Evolutionary conservation across 2,888 invertebrate species (phyloP), one percentile per base, ranked within the genome.

Genomic region (Nysson spinosus): DNA sequence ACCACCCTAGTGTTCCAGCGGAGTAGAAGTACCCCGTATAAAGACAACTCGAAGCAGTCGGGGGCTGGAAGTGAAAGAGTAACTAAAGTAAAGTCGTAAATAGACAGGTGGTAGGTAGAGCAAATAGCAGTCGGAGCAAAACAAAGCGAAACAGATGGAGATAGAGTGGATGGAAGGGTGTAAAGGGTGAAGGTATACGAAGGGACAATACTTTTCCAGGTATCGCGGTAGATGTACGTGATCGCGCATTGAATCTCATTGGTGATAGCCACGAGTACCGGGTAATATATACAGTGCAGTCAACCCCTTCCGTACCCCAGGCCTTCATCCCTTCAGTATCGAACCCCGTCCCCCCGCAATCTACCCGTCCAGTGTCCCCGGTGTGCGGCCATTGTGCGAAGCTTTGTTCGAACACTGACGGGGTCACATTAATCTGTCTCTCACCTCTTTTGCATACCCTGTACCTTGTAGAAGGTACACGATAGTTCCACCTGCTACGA

Each of bases 381-480:
- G 76, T 80, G 80, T 75, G 75, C 73, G 77, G 79, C 84, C 80
- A 84, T 85, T 85, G 85, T 85, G 80, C 83, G 72, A 78, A 81
- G 84, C 84, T 85, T 85, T 84, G 85, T 85, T 85, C 83, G 81
- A 84, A 82, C 81, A 77, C 80, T 82, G 85, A 85, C 83, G 83
- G 83, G 81, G 81, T 83, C 83, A 81, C 85, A 85, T 85, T 85
- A 85, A 85, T 85, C 85, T 85, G 83, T 83, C 85, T 79, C 80
- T 82, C 81, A 75, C 78, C 80, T 81, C 78, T 76, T 79, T 72
- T 66, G 75, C 77, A 75, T 77, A 73, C 69, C 72, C 71, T 55
- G 68, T 67, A 67, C 77, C 71, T 72, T 78, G 70, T 76, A 78
- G 72, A 73, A 75, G 74, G 78, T 47, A 65, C 70, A 56, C 61